Conservation (phyloP, 2,113 vertebrate species). For the Onychostruthus taczanowskii region DNA sequence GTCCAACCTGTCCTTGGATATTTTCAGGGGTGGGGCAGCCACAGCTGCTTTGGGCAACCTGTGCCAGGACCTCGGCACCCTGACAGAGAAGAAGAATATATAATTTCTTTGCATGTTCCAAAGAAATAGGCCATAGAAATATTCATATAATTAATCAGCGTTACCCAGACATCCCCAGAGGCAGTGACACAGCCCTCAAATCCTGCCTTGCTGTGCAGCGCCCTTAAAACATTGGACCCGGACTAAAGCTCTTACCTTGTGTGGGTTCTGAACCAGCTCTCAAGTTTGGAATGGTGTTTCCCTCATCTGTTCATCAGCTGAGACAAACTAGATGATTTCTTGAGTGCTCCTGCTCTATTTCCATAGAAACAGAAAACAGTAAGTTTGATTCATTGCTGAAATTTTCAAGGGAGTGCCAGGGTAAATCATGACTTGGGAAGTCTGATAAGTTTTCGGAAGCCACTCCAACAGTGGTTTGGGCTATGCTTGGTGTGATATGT, state of each 20-base stretch:
- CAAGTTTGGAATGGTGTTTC: not conserved
- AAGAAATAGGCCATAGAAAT: not conserved
- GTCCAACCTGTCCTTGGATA: not conserved
- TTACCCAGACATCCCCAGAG: not conserved
- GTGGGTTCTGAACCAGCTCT: not conserved
- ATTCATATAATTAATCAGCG: not conserved
- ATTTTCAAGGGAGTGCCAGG: not conserved
- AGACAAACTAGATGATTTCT: not conserved
- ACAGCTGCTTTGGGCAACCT: not conserved
- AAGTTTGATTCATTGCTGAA: not conserved
- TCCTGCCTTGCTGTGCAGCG: not conserved
- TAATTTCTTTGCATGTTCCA: not conserved
- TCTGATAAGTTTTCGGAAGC: not conserved
- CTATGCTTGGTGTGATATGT: not conserved
- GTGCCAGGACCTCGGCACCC: fast-evolving
- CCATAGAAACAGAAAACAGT: not conserved
- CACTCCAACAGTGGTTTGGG: not conserved
- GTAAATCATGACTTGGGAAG: not conserved
- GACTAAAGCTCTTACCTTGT: not conserved
- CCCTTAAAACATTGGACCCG: fast-evolving
- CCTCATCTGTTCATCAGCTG: not conserved
- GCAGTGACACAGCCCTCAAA: not conserved
- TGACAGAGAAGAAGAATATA: not conserved
- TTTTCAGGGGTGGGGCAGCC: not conserved
- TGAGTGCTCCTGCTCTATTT: not conserved